phyloP scores from a whole-genome alignment of 2,113 vertebrate species.

The Prunella himalayana region DNA sequence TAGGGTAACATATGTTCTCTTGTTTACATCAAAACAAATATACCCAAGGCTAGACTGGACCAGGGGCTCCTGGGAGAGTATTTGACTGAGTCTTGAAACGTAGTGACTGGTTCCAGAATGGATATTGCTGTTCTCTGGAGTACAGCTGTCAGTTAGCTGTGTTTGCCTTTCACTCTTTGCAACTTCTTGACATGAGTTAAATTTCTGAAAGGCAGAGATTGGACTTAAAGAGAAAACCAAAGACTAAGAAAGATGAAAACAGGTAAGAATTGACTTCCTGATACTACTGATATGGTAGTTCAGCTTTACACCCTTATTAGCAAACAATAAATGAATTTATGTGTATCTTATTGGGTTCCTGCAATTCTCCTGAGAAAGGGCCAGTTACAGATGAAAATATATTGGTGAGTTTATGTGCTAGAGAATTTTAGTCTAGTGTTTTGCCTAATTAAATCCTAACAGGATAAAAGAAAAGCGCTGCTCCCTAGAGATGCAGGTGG shows the following conservation, averaged over 20 bases:
- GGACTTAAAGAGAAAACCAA: neutral
- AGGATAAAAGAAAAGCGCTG: neutral
- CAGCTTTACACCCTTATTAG: neutral
- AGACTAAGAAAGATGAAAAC: neutral
- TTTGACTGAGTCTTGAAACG: neutral
- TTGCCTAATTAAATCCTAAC: constrained; percentile 20
- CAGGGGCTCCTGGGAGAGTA: neutral
- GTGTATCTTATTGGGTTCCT: neutral
- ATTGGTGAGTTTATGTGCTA: neutral
- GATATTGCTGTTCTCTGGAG: neutral
- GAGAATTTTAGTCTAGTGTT: neutral
- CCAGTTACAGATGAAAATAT: neutral
- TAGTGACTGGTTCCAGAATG: neutral
- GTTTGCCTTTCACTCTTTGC: neutral
- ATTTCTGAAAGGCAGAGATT: neutral
- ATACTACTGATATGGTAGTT: neutral
- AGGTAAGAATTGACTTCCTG: neutral
- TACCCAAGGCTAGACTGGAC: neutral
- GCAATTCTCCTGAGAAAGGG: constrained; percentile 8
- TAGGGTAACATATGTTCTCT: neutral
- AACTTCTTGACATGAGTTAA: neutral
- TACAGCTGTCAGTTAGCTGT: neutral
- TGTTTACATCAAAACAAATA: constrained; percentile 17
- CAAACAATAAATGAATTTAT: neutral
- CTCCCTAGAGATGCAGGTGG: neutral